These are phyloP conservation scores for Narcine bancroftii DNA, from an alignment of 2,113 vertebrate genomes.

Conservation along the genomic window DNA sequence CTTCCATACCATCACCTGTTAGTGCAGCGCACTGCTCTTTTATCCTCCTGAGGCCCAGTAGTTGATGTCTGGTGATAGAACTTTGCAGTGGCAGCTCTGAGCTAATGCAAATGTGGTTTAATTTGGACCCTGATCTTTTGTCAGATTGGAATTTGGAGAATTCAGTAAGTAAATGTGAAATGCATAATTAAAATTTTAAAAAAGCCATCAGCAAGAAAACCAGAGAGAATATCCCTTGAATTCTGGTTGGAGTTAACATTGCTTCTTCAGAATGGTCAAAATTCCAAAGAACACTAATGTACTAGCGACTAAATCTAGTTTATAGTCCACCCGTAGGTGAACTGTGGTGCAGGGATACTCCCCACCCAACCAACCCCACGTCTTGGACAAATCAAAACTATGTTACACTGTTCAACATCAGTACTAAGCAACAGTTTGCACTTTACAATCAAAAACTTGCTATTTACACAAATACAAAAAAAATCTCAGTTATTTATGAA, in stretches of 20 bases:
- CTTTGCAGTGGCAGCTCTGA: not conserved
- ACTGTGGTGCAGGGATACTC: not conserved
- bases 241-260: not conserved
- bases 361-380: not conserved
- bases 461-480: constrained; percentile 35
- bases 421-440: constrained; percentile 34
- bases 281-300: not conserved
- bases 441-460: constrained; percentile 31
- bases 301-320: not conserved
- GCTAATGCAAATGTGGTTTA: not conserved
- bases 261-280: not conserved
- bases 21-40: not conserved
- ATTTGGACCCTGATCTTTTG: not conserved
- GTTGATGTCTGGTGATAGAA: not conserved
- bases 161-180: not conserved
- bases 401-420: constrained; percentile 25
- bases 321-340: not conserved
- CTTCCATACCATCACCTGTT: not conserved
- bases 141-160: not conserved
- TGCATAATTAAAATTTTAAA: not conserved
- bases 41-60: too few species aligned
- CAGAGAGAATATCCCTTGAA: not conserved
- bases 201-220: not conserved
- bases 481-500: constrained; percentile 30
- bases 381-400: constrained; percentile 22